These are phyloP conservation scores for Cyrtonyx montezumae DNA, from an alignment of 2,113 vertebrate genomes.

Conservation along the genomic window DNA sequence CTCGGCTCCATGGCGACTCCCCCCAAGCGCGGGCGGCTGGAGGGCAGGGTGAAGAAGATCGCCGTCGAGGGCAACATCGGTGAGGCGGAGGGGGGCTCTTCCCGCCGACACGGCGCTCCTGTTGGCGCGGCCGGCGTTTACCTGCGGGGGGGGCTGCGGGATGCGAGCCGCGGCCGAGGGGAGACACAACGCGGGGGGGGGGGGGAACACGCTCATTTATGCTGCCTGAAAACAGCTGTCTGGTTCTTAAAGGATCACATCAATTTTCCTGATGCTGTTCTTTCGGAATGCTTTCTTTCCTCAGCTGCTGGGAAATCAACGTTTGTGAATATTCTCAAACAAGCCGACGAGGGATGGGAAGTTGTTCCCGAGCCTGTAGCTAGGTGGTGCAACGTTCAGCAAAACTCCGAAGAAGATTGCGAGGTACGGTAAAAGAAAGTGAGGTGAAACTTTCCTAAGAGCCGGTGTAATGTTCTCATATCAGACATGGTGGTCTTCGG, in stretches of 20 bases:
- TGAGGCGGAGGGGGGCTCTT: slow-evolving; percentile 23
- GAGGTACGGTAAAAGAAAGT: slow-evolving; percentile 80
- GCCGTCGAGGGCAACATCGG: slow-evolving; percentile 93
- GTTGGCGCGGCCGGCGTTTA: too few relatives aligned
- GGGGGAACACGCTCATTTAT: fast-evolving
- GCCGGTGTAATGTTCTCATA: background rate
- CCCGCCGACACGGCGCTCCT: too few relatives aligned
- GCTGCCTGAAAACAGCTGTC: background rate
- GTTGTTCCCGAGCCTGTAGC: slow-evolving; percentile 93
- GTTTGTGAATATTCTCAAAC: slow-evolving; percentile 88
- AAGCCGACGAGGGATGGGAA: slow-evolving; percentile 87
- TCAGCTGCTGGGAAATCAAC: slow-evolving; percentile 94
- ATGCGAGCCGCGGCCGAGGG: too few relatives aligned
- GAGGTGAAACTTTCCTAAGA: background rate
- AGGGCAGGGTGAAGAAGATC: slow-evolving; percentile 78
- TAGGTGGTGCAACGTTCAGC: slow-evolving; percentile 94
- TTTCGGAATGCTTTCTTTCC: background rate
- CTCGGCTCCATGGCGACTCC: slow-evolving; percentile 70
- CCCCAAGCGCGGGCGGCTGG: slow-evolving; percentile 65
- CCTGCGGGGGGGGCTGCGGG: too few relatives aligned
- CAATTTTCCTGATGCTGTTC: background rate
- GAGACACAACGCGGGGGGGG: too few relatives aligned
- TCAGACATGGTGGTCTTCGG: background rate
- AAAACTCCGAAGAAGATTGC: slow-evolving; percentile 82
- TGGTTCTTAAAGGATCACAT: fast-evolving